phyloP scores from a whole-genome alignment of 2,888 invertebrate genomes.

The Drosophila picticornis region DNA sequence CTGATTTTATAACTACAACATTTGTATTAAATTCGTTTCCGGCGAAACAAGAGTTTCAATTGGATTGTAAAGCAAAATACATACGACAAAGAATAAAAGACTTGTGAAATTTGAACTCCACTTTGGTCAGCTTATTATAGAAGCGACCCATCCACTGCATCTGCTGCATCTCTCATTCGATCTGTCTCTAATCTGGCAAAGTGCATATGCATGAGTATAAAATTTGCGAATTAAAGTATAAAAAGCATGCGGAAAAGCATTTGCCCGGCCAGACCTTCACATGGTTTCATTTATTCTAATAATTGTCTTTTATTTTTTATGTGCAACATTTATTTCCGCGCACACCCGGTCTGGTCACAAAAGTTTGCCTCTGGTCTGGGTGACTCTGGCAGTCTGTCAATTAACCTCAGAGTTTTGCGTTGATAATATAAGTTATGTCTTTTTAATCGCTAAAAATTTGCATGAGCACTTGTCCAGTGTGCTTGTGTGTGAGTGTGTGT shows the following conservation, averaged over 20 bases:
- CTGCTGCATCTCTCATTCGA: slow-evolving; percentile 11
- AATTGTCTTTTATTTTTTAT: slow-evolving; percentile 71
- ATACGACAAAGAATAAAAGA: background rate
- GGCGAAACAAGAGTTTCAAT: slow-evolving; percentile 51
- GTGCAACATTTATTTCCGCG: slow-evolving; percentile 68
- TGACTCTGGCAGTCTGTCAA: slow-evolving; percentile 76
- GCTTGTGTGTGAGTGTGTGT: slow-evolving; percentile 9
- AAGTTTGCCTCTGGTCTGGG: slow-evolving; percentile 55
- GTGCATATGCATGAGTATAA: slow-evolving; percentile 30
- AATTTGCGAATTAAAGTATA: background rate
- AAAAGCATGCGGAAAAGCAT: slow-evolving; percentile 69
- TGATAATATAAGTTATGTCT: slow-evolving; percentile 83
- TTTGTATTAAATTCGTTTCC: slow-evolving; percentile 67
- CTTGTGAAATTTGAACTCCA: slow-evolving; percentile 33
- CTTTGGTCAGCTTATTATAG: slow-evolving; percentile 26
- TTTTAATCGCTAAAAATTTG: slow-evolving; percentile 82
- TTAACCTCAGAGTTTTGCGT: slow-evolving; percentile 80
- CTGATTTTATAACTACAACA: slow-evolving; percentile 7
- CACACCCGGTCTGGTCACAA: slow-evolving; percentile 33
- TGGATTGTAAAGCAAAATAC: slow-evolving; percentile 8
- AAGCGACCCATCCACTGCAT: slow-evolving; percentile 2
- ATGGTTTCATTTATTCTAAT: slow-evolving; percentile 74
- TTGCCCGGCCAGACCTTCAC: slow-evolving; percentile 66
- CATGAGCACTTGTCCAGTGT: slow-evolving; percentile 56
- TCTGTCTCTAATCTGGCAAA: slow-evolving; percentile 12